phyloP scores from a whole-genome alignment of 2,888 invertebrate species.

The Himalopsyche tibetana region DNA sequence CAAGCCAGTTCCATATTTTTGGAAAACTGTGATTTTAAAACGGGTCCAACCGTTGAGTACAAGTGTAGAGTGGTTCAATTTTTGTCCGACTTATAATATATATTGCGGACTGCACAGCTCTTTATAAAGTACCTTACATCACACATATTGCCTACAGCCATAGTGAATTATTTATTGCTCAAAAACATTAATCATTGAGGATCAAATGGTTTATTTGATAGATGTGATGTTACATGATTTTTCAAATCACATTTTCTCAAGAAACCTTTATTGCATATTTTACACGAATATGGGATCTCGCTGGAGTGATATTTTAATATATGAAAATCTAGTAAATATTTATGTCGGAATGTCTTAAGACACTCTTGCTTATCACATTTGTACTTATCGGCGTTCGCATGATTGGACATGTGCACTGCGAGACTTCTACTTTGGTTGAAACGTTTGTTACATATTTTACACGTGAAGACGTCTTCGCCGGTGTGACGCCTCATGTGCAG shows the following conservation, averaged over 20 bases:
- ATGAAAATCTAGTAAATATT: slow-evolving; percentile 57
- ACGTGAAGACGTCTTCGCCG: slow-evolving; percentile 74
- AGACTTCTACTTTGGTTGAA: slow-evolving; percentile 54
- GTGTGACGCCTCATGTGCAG: slow-evolving; percentile 79
- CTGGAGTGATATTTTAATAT: slow-evolving; percentile 55
- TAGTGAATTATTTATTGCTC: too few species aligned
- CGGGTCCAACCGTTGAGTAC: too few species aligned
- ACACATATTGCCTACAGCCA: too few species aligned
- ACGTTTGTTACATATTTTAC: slow-evolving; percentile 65
- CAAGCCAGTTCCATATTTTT: too few species aligned
- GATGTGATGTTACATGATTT: slow-evolving; percentile 68
- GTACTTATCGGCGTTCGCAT: slow-evolving; percentile 50
- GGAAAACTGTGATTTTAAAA: too few species aligned
- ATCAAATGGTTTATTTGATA: slow-evolving; percentile 66
- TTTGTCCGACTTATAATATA: too few species aligned
- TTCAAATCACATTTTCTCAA: slow-evolving; percentile 63
- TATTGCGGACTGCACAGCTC: too few species aligned
- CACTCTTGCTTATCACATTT: slow-evolving; percentile 53
- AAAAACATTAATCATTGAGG: too few species aligned
- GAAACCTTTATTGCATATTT: slow-evolving; percentile 56
- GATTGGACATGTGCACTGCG: slow-evolving; percentile 55
- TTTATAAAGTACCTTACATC: too few species aligned
- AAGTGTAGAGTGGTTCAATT: too few species aligned
- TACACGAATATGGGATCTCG: slow-evolving; percentile 48
- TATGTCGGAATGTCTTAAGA: slow-evolving; percentile 47